Evolutionary conservation across 2,797 vertebrate genomes (phyloP), one percentile per base, ranked within the genome.

Genomic region (Takifugu rubripes): DNA sequence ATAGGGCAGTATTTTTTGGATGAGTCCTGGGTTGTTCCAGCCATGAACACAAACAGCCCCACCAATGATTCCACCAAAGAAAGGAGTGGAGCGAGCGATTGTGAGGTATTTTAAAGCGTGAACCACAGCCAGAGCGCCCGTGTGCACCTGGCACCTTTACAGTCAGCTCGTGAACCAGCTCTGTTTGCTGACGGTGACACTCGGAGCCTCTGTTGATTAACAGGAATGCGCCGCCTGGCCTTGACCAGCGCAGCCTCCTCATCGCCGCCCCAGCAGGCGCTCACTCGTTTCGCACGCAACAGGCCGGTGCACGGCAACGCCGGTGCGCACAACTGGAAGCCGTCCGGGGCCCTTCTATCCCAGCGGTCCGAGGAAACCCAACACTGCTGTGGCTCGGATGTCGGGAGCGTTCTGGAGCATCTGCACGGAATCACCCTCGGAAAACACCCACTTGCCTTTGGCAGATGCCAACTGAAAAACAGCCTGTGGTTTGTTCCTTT

Each of bases 161-260:
- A 64, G 56, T 26, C 43, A 61, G 43, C 17, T 54, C 68, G 68
- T 78, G 72, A 78, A 79, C 84, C 79, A 72, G 64, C 63, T 65
- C 31, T 74, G 78, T 75, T 78, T 81, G 75, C 49, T 15, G 56
- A 76, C 62, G 49, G 54, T 54, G 56, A 72, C 72, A 61, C 67
- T 70, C 52, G 3, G 25, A 51, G 43, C 57, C 53, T 75, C 72
- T 50, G 72, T 70, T 60, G 61, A 70, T 68, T 70, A 60, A 24
- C 70, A 58, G 77, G 65, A 83, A 84, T 81, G 72, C 52, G 61
- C 64, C 16, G 25, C 16, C 29, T 57, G 61, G 68, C 72, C 74
- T 74, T 52, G 83, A 79, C 65, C 27, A 8, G 61, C 0, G 17
- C 57, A 40, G 59, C 73, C 36, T 40, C 36, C 36, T 66, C 56